Conservation (phyloP, 2,888 invertebrate species). For the Ditula angustiorana region DNA sequence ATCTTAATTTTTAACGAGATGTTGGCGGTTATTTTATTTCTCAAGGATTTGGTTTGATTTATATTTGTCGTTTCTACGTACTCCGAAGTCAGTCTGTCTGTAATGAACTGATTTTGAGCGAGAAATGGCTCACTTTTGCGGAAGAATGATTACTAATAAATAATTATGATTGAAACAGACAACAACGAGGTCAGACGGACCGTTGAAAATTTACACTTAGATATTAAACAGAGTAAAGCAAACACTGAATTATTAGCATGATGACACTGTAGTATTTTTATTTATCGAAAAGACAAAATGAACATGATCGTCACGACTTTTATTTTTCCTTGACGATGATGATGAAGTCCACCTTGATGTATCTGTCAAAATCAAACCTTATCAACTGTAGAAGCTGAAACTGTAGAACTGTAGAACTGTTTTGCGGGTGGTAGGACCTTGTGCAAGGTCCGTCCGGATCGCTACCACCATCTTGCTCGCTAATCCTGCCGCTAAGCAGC, state of each 20-base stretch:
- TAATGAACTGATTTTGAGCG: not conserved
- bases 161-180: not conserved
- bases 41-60: slow-evolving; percentile 38
- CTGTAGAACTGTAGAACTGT: too few species aligned
- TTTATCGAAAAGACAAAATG: not conserved
- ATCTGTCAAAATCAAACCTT: too few species aligned
- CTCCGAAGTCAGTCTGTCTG: slow-evolving; percentile 35
- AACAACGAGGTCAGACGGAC: too few species aligned
- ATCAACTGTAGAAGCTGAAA: too few species aligned
- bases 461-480: too few species aligned
- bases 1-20: slow-evolving; percentile 39
- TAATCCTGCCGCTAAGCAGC: too few species aligned
- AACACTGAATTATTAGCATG: not conserved
- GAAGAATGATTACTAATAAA: not conserved
- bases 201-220: not conserved
- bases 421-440: too few species aligned
- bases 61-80: slow-evolving; percentile 21
- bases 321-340: too few species aligned
- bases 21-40: slow-evolving; percentile 29
- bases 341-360: too few species aligned
- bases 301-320: too few species aligned
- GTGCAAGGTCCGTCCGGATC: too few species aligned
- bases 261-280: not conserved
- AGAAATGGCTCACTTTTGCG: not conserved
- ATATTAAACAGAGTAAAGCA: not conserved